These are phyloP conservation scores for Uropsilus gracilis DNA, from an alignment of 2,113 vertebrate genomes.

Conservation along the genomic window DNA sequence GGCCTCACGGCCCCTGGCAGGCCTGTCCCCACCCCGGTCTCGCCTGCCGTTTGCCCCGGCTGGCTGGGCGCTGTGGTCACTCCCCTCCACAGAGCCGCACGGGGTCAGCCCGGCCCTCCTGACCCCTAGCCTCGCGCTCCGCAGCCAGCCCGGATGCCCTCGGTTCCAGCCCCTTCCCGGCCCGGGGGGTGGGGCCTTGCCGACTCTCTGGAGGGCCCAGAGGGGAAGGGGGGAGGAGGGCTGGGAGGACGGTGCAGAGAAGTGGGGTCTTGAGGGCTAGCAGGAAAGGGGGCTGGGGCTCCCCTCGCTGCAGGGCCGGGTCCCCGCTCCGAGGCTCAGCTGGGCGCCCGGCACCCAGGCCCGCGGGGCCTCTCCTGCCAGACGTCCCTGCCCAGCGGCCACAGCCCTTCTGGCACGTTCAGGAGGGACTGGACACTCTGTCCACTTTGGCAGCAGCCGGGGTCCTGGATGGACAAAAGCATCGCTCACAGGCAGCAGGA, in stretches of 20 bases:
- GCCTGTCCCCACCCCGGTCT: not conserved
- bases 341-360: not conserved
- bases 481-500: conserved; percentile 76
- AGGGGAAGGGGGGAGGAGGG: not conserved
- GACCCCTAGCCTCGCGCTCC: too few species aligned
- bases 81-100: not conserved
- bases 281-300: not conserved
- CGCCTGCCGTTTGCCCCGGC: too few species aligned
- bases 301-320: not conserved
- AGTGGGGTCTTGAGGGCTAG: not conserved
- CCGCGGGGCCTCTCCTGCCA: not conserved
- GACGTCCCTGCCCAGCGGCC: conserved; percentile 84
- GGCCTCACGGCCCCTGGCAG: not conserved
- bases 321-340: rapidly evolving
- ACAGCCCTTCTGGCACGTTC: conserved; percentile 80
- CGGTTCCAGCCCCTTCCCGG: not conserved
- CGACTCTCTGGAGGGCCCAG: not conserved
- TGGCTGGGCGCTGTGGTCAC: not conserved
- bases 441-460: conserved; percentile 79
- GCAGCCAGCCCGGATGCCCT: not conserved
- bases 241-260: not conserved
- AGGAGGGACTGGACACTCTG: conserved; percentile 82
- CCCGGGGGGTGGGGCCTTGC: not conserved
- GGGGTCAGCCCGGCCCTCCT: not conserved
- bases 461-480: conserved; percentile 79